Conservation (phyloP, 2,888 invertebrate genomes). For the Drosophila merina region DNA sequence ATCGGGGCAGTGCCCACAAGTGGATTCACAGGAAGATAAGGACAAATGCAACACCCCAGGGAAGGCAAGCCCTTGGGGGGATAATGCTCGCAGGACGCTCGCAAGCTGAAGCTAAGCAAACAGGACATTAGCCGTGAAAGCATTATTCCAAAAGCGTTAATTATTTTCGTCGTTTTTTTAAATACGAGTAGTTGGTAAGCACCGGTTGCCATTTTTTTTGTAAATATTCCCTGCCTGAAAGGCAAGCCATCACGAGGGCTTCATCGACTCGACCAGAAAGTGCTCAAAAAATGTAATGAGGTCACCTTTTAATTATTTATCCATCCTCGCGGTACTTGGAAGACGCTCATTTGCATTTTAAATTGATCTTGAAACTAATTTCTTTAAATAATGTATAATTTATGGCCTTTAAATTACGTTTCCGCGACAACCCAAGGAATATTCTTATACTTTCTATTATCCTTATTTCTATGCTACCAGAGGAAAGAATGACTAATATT, state of each 20-base stretch:
- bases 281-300: neutral
- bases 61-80: neutral
- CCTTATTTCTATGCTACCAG: no score
- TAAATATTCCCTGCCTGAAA: neutral
- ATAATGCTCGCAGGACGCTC: slow-evolving; percentile 1
- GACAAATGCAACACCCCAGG: neutral
- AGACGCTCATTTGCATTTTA: neutral
- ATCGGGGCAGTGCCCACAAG: neutral
- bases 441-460: no score
- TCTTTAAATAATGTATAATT: neutral
- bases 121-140: slow-evolving; percentile 1
- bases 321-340: neutral
- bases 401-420: no score
- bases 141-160: neutral
- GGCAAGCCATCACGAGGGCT: neutral
- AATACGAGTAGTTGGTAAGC: neutral
- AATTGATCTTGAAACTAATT: neutral
- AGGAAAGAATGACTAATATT: no score
- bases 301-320: neutral
- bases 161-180: neutral
- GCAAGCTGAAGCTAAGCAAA: slow-evolving; percentile 1
- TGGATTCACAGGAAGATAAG: neutral
- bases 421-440: no score
- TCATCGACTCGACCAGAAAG: neutral
- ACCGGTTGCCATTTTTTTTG: neutral